Conservation (phyloP, 2,113 vertebrate genomes). For the Gorilla gorilla region DNA sequence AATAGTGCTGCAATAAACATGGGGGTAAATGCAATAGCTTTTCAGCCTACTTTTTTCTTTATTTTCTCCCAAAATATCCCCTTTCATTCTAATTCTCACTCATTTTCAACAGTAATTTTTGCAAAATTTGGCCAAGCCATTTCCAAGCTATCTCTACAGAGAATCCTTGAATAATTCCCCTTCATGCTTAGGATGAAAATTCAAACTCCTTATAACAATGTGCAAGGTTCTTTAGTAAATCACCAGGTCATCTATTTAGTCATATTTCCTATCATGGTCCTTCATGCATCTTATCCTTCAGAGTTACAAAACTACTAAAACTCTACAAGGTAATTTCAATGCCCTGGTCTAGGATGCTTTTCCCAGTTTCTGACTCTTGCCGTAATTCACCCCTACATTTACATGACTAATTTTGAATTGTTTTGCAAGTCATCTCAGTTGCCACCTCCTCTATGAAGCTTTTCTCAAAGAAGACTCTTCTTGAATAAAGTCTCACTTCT, state of each 20-base stretch:
- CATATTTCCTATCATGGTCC: fast-evolving
- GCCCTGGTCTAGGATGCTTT: not conserved
- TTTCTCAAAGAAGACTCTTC: not conserved
- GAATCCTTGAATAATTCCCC: not conserved
- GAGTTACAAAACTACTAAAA: not conserved
- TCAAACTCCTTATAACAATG: not conserved
- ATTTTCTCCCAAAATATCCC: not conserved
- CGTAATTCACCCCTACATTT: not conserved
- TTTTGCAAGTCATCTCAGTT: not conserved
- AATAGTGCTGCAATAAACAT: not conserved
- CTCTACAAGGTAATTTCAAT: not conserved
- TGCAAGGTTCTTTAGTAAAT: not conserved
- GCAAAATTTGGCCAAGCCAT: not conserved
- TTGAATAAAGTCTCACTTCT: not conserved
- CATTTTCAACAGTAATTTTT: not conserved
- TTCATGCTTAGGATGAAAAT: not conserved
- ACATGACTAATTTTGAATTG: not conserved
- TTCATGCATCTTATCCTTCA: not conserved
- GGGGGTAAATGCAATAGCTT: not conserved
- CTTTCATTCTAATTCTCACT: not conserved
- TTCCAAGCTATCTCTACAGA: not conserved
- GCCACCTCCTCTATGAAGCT: not conserved
- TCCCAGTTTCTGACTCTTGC: not conserved
- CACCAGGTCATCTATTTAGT: not conserved
- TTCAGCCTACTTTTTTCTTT: not conserved